Percentiles rank a stretch among this genome's conserved stretches.
These are phyloP conservation scores for Donacobius atricapilla DNA, from an alignment of 2,113 vertebrate genomes.

Conservation along the genomic window DNA sequence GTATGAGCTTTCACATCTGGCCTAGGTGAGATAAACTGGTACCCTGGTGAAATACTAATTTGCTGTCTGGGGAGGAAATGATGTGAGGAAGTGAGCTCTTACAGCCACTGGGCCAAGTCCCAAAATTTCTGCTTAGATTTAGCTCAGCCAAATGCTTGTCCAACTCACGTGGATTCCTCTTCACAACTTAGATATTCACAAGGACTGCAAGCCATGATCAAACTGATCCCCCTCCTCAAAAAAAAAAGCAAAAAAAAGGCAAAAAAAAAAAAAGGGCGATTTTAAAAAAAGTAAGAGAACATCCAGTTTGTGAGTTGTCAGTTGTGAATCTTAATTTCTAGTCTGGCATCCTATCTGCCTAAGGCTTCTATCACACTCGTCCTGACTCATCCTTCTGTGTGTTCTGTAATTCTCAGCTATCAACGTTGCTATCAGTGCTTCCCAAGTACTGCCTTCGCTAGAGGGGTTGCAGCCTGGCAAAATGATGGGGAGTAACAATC, in stretches of 20 bases:
- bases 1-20: background rate
- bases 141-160: background rate
- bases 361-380: background rate
- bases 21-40: background rate
- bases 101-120: background rate
- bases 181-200: background rate
- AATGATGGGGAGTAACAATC: background rate
- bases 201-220: background rate
- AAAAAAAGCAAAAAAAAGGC: background rate
- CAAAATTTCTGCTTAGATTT: background rate
- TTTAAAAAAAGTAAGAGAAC: background rate
- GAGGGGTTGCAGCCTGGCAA: background rate
- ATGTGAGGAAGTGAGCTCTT: background rate
- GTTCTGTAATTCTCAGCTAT: background rate
- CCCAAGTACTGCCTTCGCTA: background rate
- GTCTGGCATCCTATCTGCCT: background rate
- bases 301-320: background rate
- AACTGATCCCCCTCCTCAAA: background rate
- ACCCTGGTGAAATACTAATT: background rate
- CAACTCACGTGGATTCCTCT: background rate
- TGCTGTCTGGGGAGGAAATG: background rate
- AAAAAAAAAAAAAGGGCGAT: no score
- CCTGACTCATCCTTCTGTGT: background rate
- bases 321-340: background rate
- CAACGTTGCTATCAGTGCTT: rapidly evolving